Conservation (phyloP, 2,797 vertebrate species). For the Oreochromis grahami region DNA sequence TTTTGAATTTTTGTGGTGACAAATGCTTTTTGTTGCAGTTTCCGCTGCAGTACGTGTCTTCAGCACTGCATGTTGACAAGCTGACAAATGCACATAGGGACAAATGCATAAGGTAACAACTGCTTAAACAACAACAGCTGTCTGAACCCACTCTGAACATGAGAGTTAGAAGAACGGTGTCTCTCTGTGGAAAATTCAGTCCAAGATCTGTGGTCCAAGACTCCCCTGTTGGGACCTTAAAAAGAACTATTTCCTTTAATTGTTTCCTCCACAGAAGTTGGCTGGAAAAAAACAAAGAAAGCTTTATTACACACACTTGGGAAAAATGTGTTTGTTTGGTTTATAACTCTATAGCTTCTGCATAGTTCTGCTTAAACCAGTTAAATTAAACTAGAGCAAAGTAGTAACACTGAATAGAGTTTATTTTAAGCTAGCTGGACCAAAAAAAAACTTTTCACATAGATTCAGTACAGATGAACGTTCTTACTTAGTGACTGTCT, state of each 20-base stretch:
- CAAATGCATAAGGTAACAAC: not conserved
- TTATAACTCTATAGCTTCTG: not conserved
- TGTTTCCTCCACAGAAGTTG: not conserved
- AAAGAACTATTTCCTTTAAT: not conserved
- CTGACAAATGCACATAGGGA: not conserved
- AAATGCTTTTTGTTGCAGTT: not conserved
- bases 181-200: not conserved
- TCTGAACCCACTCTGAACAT: not conserved
- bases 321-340: not conserved
- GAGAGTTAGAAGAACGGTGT: not conserved
- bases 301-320: not conserved
- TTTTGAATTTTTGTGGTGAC: not conserved
- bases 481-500: not conserved
- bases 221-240: not conserved
- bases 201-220: not conserved
- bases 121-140: not conserved
- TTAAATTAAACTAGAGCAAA: not conserved
- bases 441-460: not conserved
- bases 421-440: accelerated
- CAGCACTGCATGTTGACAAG: not conserved
- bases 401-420: not conserved
- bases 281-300: not conserved
- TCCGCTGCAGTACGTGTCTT: not conserved
- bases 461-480: not conserved
- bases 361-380: not conserved